phyloP scores from a whole-genome alignment of 2,113 vertebrate genomes.

The Eulacestoma nigropectus region DNA sequence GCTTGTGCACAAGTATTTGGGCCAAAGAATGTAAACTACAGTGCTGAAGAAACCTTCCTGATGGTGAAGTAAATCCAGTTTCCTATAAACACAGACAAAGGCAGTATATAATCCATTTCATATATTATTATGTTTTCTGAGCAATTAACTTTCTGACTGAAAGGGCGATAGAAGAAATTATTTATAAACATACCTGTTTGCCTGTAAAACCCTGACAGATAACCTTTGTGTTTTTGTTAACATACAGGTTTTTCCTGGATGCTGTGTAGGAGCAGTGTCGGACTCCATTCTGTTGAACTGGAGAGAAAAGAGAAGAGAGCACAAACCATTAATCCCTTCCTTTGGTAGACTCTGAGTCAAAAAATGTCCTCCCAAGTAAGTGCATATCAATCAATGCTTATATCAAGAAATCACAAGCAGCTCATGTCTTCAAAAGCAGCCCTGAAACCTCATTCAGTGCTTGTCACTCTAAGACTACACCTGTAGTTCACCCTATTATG shows the following conservation, averaged over 20 bases:
- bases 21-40: background rate
- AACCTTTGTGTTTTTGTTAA: conserved; percentile 89
- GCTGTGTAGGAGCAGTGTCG: conserved; percentile 84
- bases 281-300: conserved; percentile 90
- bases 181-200: conserved; percentile 85
- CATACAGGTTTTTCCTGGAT: conserved; percentile 86
- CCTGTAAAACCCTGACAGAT: conserved; percentile 98
- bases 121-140: rapidly evolving
- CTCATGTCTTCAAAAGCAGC: background rate
- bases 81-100: background rate
- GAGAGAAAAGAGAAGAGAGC: background rate
- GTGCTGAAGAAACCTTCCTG: background rate
- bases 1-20: background rate
- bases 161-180: background rate
- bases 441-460: background rate
- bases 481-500: background rate
- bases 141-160: background rate
- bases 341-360: background rate
- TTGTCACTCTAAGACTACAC: background rate
- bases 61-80: background rate
- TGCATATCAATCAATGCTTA: background rate
- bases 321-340: background rate
- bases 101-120: background rate
- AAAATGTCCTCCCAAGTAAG: background rate
- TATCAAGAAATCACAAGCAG: background rate